Evolutionary conservation across 1,140 invertebrate species (phyloP).

Genomic region (Nymphalis io): DNA sequence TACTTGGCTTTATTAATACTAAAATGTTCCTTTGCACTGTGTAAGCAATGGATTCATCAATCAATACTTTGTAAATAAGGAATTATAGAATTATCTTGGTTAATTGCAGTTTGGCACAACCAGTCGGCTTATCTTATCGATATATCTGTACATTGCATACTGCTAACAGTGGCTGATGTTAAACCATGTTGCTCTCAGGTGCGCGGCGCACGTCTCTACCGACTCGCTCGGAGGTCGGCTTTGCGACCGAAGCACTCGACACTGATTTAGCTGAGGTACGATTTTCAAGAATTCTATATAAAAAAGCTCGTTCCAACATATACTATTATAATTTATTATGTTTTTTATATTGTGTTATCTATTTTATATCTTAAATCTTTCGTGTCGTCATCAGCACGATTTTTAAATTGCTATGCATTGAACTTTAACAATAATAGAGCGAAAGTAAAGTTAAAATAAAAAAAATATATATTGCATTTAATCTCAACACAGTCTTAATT

Average conservation of each 20-base stretch:
- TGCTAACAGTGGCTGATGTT: slow-evolving; percentile 36
- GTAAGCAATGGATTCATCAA: slow-evolving; percentile 14
- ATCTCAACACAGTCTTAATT: background rate
- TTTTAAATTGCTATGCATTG: background rate
- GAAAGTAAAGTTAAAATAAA: background rate
- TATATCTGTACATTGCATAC: slow-evolving; percentile 41
- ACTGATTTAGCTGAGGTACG: slow-evolving; percentile 50
- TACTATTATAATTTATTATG: background rate
- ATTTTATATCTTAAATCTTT: background rate
- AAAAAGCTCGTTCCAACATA: background rate
- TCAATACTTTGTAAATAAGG: slow-evolving; percentile 18
- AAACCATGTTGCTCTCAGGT: slow-evolving; percentile 69
- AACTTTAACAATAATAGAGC: no score
- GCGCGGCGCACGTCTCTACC: slow-evolving; percentile 58
- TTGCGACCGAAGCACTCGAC: slow-evolving; percentile 17
- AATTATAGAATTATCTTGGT: slow-evolving; percentile 24
- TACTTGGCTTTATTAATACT: no score
- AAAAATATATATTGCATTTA: background rate
- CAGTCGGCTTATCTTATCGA: slow-evolving; percentile 47
- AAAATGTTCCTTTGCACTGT: background rate
- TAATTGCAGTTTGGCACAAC: slow-evolving; percentile 46
- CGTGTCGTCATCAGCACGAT: background rate
- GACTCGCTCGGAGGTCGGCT: slow-evolving; percentile 37
- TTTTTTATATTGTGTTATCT: background rate
- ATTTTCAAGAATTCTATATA: slow-evolving; percentile 14